A percentile compares a stretch with the other conserved stretches of the same genome.
Conservation (phyloP, 2,797 vertebrate genomes). For the Avahi laniger region DNA sequence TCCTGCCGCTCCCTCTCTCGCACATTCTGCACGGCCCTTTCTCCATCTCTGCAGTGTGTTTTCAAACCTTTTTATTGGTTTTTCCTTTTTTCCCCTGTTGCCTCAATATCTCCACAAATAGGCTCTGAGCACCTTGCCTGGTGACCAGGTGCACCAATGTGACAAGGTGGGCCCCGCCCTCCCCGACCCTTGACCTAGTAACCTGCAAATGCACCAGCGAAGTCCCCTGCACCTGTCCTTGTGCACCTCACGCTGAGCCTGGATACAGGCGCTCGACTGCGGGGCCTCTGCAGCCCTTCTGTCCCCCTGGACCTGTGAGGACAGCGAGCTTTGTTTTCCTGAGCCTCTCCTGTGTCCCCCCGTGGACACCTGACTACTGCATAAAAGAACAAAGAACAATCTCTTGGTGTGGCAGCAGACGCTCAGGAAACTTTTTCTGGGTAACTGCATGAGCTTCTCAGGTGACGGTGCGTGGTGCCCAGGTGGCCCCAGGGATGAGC, state of each 20-base stretch:
- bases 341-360: not conserved
- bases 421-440: not conserved
- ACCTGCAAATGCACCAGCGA: not conserved
- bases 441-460: accelerated
- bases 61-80: not conserved
- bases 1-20: not conserved
- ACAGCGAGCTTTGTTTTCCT: too few species aligned
- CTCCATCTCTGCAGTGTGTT: not conserved
- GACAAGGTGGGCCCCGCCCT: not conserved
- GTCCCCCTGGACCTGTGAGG: not conserved
- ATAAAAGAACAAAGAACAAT: not conserved
- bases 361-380: not conserved
- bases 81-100: not conserved
- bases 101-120: not conserved
- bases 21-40: accelerated
- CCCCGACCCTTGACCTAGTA: not conserved
- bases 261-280: accelerated
- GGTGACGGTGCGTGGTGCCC: not conserved
- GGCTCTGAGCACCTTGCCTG: not conserved
- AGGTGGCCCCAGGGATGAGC: not conserved
- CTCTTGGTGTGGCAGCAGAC: not conserved
- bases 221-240: not conserved
- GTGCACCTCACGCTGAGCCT: too few species aligned
- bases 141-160: not conserved
- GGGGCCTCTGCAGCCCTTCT: not conserved